Percentiles rank a stretch among this genome's conserved stretches.
Conservation (phyloP, 2,888 invertebrate genomes). For the Parnassius mnemosyne region DNA sequence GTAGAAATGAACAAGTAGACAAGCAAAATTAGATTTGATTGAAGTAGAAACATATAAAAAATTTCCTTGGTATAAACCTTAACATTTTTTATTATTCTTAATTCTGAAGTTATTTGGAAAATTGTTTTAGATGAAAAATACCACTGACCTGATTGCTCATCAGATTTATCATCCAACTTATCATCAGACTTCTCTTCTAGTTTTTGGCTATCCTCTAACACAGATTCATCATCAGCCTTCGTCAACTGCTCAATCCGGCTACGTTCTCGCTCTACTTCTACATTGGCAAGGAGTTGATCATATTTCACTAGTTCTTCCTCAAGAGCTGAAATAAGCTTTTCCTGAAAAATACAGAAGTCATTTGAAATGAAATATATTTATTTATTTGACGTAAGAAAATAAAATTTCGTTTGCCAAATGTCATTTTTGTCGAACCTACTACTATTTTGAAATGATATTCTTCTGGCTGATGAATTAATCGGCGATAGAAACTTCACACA, state of each 20-base stretch:
- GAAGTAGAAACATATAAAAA: too few species aligned
- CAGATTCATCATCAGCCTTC: constrained; percentile 37
- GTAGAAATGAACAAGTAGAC: too few species aligned
- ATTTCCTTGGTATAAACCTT: too few species aligned
- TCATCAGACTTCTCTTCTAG: constrained; percentile 56
- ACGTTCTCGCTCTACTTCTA: constrained; percentile 82
- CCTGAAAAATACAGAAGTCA: constrained; percentile 55
- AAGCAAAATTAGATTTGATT: too few species aligned
- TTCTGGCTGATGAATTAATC: too few species aligned
- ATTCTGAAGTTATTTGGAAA: constrained; percentile 9
- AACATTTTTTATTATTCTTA: too few species aligned
- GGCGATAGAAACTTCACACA: too few species aligned
- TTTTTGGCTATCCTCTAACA: constrained; percentile 30
- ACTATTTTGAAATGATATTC: too few species aligned
- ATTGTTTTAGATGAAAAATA: background rate
- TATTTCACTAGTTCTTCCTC: constrained; percentile 87
- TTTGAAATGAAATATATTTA: background rate
- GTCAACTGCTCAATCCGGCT: constrained; percentile 47
- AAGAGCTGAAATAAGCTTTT: constrained; percentile 85
- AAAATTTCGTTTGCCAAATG: too few species aligned
- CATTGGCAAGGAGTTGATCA: constrained; percentile 85
- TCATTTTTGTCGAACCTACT: too few species aligned
- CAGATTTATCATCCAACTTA: constrained; percentile 81
- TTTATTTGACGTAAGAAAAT: too few species aligned
- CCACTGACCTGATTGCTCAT: constrained; percentile 79